These are phyloP conservation scores for Romanogobio albipinnatus DNA, from an alignment of 2,113 vertebrate genomes.

Conservation along the genomic window DNA sequence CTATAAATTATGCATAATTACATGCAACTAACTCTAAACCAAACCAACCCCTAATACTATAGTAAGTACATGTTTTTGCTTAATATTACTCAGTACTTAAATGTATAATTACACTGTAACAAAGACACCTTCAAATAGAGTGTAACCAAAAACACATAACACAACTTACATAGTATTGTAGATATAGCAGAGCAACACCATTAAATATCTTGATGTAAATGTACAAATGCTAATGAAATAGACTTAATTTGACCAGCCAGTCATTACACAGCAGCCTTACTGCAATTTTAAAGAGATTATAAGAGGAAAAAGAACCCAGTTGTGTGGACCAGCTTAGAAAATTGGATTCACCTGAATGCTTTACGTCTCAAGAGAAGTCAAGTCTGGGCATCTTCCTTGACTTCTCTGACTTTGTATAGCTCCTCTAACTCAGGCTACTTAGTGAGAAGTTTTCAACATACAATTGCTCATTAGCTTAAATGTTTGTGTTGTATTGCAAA, in stretches of 20 bases:
- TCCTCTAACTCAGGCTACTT: neutral
- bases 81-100: too few relatives aligned
- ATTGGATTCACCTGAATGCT: slow-evolving; percentile 39
- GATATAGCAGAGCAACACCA: neutral
- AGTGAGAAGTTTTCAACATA: neutral
- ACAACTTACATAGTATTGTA: neutral
- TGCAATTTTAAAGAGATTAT: slow-evolving; percentile 13
- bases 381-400: slow-evolving; percentile 13
- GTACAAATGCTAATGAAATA: neutral
- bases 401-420: slow-evolving; percentile 19
- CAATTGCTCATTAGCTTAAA: neutral
- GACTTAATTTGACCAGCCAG: neutral
- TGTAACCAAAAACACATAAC: neutral
- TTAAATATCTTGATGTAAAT: neutral
- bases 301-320: neutral
- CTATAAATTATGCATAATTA: too few relatives aligned
- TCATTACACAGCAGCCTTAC: slow-evolving; percentile 4
- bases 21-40: too few relatives aligned
- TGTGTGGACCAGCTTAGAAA: slow-evolving; percentile 32
- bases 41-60: too few relatives aligned
- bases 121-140: too few relatives aligned
- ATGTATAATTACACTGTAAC: too few relatives aligned
- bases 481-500: neutral
- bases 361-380: slow-evolving; percentile 26
- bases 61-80: too few relatives aligned